Base-by-base conservation (phyloP, 2,113 vertebrate genomes). In the Nothobranchius kuhntae region DNA sequence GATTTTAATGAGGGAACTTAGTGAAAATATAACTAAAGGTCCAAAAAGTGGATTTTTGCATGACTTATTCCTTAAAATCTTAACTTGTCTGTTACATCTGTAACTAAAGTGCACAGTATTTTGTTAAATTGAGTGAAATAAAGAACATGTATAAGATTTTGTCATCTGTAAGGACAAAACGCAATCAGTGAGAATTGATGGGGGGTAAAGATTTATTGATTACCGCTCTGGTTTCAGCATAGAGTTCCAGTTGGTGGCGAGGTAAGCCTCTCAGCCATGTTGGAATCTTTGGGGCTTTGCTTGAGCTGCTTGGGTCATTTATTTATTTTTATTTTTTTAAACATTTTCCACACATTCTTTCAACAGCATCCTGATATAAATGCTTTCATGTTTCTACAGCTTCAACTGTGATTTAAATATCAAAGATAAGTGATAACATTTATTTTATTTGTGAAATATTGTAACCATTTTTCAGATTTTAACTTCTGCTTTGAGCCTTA, bases 351-450 rank as follows among this genome's bases (percentile, higher is more conserved):
- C 21, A 21, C 21, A 21, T 21, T 63, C 26, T 14, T 38, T 44
- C 53, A 53, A 7, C 40, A 6, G 46, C 55, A 6, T 54, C 14
- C 45, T 30, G 2, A 38, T 69, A 35, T 9, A 11, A 45, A 14
- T 13, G 7, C 45, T 58, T 47, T 73, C 59, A 8, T 4, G 46
- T 55, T 46, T 59, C 68, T 14, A 36, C 44, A 61, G 1, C 0
- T 40, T 5, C 13, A 57, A 54, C 56, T 35, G 55, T 10, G 15
- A 61, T 40, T 7, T 7, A 77, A 53, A 40, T 65, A 65, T 53
- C 7, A 68, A 40, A 12, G 2, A 14, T 17, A 15, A 52, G 38
- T 61, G 1, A 48, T 3, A 2, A 17, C 30, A 30, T 30, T 30
- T 30, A 3, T 3, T 3, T 3, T 30, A 30, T 30, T 30, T 30